These are phyloP conservation scores for Kryptolebias ocellatus DNA, from an alignment of 2,797 vertebrate genomes.

Conservation along the genomic window DNA sequence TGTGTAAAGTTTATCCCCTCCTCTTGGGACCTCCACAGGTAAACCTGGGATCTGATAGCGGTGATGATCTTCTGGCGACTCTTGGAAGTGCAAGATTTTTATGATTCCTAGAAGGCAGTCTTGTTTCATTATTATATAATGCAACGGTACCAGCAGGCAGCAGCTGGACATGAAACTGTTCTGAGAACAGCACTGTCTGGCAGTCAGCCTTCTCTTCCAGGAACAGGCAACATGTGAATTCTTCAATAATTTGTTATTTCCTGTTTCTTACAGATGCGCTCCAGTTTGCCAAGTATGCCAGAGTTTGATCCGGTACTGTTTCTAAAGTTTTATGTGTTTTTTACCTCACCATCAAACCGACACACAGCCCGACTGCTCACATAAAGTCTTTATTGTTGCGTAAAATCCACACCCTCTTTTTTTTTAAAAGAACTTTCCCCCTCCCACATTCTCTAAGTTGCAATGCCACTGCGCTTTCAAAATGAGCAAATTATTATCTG, in stretches of 20 bases:
- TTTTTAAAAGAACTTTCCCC: neutral
- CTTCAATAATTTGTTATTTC: constrained; percentile 49
- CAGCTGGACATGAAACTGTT: constrained; percentile 27
- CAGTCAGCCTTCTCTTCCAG: constrained; percentile 46
- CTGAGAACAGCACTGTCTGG: constrained; percentile 43
- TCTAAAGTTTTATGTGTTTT: constrained; percentile 10
- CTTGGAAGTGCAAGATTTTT: neutral
- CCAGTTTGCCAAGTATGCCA: constrained; percentile 93
- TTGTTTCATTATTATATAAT: constrained; percentile 10
- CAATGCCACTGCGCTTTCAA: neutral
- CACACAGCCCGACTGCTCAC: neutral
- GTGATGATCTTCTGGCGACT: constrained; percentile 1
- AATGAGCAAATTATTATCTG: neutral
- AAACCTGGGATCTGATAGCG: constrained; percentile 32
- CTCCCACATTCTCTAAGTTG: neutral
- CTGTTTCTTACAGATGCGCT: constrained; percentile 85
- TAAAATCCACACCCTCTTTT: neutral
- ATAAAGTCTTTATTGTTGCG: neutral
- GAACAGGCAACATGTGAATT: constrained; percentile 42
- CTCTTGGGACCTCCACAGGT: constrained; percentile 92
- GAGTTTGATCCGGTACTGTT: constrained; percentile 91
- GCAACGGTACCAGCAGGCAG: constrained; percentile 21
- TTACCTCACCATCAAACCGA: neutral
- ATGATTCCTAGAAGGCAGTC: constrained; percentile 18
- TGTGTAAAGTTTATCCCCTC: constrained; percentile 89